Evolutionary conservation across 2,888 invertebrate species (phyloP).

Genomic region (Antheraea yamamai): DNA sequence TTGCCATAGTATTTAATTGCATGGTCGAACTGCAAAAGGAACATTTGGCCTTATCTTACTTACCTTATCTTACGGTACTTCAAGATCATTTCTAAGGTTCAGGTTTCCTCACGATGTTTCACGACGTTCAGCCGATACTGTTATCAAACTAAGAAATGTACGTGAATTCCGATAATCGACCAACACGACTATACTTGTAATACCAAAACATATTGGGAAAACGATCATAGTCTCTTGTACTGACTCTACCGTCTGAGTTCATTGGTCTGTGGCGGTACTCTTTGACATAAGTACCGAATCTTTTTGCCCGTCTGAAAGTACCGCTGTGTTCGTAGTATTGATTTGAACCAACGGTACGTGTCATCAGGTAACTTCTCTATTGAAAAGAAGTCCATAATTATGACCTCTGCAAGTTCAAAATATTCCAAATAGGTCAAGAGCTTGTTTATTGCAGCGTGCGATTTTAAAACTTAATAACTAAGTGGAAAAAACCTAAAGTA

Average conservation of each 20-base stretch:
- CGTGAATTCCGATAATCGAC: no score
- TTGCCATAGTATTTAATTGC: no score
- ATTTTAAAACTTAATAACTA: not conserved
- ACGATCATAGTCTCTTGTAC: not conserved
- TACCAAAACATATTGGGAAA: no score
- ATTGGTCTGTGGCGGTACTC: not conserved
- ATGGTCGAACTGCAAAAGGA: no score
- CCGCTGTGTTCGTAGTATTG: not conserved
- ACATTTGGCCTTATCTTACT: no score
- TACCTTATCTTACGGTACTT: no score
- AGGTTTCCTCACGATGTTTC: no score
- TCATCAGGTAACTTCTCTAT: not conserved
- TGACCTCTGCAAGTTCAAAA: not conserved
- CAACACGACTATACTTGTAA: no score
- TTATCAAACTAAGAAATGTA: no score
- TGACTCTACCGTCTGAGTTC: not conserved
- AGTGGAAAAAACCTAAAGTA: not conserved
- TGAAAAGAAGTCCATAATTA: not conserved
- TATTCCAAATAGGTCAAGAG: not conserved
- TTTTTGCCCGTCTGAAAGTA: not conserved
- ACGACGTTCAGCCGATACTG: no score
- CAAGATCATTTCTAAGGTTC: no score
- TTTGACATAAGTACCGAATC: conserved; percentile 5
- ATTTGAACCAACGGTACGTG: not conserved
- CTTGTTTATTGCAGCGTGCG: not conserved